Percentiles rank a stretch among this genome's conserved stretches.
Evolutionary conservation across 2,113 vertebrate species (phyloP).

Genomic region (Varanus salvator): DNA sequence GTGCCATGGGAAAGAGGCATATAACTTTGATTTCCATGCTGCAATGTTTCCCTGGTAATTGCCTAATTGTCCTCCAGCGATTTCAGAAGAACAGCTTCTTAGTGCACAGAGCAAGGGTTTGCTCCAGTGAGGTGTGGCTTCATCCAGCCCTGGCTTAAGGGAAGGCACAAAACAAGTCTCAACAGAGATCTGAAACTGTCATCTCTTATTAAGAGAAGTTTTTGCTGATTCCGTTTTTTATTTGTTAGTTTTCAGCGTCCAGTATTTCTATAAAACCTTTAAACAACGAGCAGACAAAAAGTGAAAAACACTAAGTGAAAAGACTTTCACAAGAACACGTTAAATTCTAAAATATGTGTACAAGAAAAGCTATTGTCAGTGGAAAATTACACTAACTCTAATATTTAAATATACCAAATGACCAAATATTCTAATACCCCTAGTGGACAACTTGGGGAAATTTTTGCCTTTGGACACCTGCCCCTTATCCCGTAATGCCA

Average conservation of each 20-base stretch:
- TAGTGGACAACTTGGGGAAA: neutral
- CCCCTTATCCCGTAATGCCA: neutral
- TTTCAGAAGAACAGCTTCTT: slow-evolving; percentile 48
- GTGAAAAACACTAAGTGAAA: neutral
- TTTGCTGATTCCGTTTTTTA: slow-evolving; percentile 47
- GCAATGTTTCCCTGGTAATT: slow-evolving; percentile 53
- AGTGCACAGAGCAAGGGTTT: neutral
- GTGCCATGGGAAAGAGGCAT: slow-evolving; percentile 67
- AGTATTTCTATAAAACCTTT: slow-evolving; percentile 49
- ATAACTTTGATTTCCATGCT: slow-evolving; percentile 49
- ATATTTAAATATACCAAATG: neutral
- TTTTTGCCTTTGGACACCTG: neutral
- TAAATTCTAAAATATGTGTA: neutral
- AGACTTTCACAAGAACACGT: neutral
- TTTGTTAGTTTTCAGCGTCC: neutral
- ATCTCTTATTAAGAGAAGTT: neutral
- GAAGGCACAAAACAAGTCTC: slow-evolving; percentile 36
- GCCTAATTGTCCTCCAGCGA: slow-evolving; percentile 50
- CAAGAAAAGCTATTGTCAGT: no score
- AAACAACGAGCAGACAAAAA: neutral
- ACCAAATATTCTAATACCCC: neutral
- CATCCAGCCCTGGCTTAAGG: slow-evolving; percentile 45
- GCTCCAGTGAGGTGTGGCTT: slow-evolving; percentile 37
- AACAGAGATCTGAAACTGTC: slow-evolving; percentile 41
- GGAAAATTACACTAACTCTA: neutral